phyloP scores from a whole-genome alignment of 2,888 invertebrate genomes.

The Amphipoea oculea region DNA sequence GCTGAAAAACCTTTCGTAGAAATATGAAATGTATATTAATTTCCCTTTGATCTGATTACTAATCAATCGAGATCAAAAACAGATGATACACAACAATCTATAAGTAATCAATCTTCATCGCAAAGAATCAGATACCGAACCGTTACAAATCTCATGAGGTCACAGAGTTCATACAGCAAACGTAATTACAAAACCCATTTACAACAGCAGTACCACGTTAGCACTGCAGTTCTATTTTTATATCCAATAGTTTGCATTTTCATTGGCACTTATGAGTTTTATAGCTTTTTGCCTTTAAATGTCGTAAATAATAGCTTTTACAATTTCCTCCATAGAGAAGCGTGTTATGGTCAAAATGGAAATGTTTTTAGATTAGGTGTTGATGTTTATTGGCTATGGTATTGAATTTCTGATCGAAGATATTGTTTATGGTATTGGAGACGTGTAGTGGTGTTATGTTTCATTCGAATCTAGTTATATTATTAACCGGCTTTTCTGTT shows the following conservation, averaged over 20 bases:
- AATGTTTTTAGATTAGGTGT: conserved; percentile 4
- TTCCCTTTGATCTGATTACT: conserved; percentile 13
- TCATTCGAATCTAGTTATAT: not conserved
- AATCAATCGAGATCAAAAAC: not conserved
- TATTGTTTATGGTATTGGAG: conserved; percentile 11
- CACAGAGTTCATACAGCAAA: conserved; percentile 43
- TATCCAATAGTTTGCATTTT: conserved; percentile 20
- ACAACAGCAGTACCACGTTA: conserved; percentile 1
- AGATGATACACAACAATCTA: conserved; percentile 17
- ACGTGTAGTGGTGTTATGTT: not conserved
- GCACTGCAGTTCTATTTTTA: conserved; percentile 12
- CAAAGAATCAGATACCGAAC: conserved; percentile 31
- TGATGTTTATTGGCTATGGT: conserved; percentile 24
- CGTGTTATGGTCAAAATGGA: conserved; percentile 3
- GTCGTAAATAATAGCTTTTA: conserved; percentile 21
- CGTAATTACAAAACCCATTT: conserved; percentile 12
- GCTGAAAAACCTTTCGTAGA: not conserved
- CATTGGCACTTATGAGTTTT: conserved; percentile 21
- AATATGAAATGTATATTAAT: not conserved
- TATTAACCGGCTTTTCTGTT: conserved; percentile 3
- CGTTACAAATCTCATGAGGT: conserved; percentile 42
- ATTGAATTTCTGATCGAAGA: conserved; percentile 27
- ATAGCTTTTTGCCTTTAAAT: conserved; percentile 19
- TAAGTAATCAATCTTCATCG: conserved; percentile 13
- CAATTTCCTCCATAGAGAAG: conserved; percentile 27